Conservation (phyloP, 2,797 vertebrate genomes). For the Clarias pachynema region DNA sequence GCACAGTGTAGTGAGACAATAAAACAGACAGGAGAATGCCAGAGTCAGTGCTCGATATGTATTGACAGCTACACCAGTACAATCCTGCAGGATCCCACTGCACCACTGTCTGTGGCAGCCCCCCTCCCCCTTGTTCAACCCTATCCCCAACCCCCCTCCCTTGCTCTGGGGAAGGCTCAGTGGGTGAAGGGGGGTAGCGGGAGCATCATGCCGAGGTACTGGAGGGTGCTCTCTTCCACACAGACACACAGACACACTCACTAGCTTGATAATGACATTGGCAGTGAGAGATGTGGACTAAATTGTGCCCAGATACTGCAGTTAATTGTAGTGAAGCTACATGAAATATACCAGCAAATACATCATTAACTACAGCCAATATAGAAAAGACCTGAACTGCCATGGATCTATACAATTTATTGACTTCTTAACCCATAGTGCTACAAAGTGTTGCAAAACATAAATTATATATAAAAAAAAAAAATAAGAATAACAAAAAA, state of each 20-base stretch:
- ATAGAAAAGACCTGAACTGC: background rate
- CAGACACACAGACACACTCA: conserved; percentile 68
- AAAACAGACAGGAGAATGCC: conserved; percentile 26
- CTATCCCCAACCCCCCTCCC: conserved; percentile 59
- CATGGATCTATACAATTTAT: conserved; percentile 16
- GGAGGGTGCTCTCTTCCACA: conserved; percentile 68
- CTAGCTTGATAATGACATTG: conserved; percentile 76
- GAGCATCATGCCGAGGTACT: conserved; percentile 66
- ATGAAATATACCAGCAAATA: conserved; percentile 13
- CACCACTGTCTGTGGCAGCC: conserved; percentile 58
- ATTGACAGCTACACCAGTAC: conserved; percentile 64
- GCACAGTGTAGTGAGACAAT: conserved; percentile 30
- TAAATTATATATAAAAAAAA: background rate
- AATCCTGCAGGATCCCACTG: conserved; percentile 68
- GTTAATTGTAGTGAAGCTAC: conserved; percentile 16
- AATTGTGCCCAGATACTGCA: conserved; percentile 41
- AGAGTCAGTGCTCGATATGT: conserved; percentile 61
- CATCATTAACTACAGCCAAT: conserved; percentile 13
- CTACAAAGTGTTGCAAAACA: background rate
- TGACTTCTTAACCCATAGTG: conserved; percentile 5
- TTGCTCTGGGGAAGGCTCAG: conserved; percentile 59
- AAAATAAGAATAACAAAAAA: too few species aligned
- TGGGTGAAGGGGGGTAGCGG: conserved; percentile 49
- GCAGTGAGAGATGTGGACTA: conserved; percentile 67
- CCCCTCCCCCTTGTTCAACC: conserved; percentile 55